phyloP scores from a whole-genome alignment of 2,888 invertebrate species.

The Lepidocyrtinus sp. region DNA sequence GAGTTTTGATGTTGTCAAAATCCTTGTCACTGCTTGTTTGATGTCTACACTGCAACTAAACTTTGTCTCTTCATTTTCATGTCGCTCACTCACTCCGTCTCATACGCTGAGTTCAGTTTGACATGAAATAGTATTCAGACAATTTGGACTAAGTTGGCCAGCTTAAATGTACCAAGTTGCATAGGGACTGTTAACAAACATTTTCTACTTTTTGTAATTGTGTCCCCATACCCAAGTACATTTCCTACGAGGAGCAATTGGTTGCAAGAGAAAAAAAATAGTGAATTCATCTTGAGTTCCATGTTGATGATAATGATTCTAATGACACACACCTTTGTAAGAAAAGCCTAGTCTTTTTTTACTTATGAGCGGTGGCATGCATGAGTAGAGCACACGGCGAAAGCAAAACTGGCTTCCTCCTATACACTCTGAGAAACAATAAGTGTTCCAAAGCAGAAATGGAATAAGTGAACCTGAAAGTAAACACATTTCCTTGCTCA shows the following conservation, averaged over 20 bases:
- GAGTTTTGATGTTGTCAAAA: neutral
- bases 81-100: neutral
- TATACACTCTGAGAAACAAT: neutral
- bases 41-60: neutral
- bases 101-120: neutral
- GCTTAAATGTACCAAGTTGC: no score
- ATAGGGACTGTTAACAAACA: no score
- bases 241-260: neutral
- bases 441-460: no score
- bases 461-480: no score
- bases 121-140: constrained; percentile 13
- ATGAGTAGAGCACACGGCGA: neutral
- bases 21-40: constrained; percentile 6
- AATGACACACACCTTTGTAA: neutral
- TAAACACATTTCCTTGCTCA: no score
- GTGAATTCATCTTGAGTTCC: neutral
- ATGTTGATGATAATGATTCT: constrained; percentile 13
- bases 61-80: neutral
- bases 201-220: no score
- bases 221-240: no score
- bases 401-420: neutral
- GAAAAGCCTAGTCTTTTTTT: neutral
- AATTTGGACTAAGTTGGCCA: no score
- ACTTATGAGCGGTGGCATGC: neutral
- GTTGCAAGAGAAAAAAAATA: neutral